Percentiles rank a stretch among this genome's conserved stretches.
Evolutionary conservation across 2,113 vertebrate genomes (phyloP).

Genomic region (Brachypteracias leptosomus): DNA sequence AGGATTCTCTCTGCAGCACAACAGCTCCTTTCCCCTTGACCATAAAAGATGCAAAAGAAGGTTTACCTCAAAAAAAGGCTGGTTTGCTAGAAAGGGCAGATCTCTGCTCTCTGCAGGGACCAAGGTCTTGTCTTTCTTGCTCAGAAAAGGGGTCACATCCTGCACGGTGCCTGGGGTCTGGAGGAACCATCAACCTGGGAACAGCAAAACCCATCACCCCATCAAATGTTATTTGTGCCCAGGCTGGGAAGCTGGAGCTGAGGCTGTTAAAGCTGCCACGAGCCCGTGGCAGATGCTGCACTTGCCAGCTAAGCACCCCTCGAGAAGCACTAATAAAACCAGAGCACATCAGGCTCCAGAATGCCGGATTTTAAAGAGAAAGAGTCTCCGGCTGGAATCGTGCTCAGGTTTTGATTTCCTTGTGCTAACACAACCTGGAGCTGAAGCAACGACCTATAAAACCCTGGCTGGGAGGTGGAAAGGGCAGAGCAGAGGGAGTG

Average conservation of each 20-base stretch:
- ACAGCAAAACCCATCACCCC: background rate
- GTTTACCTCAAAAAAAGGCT: background rate
- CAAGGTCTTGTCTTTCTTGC: rapidly evolving
- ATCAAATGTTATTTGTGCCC: background rate
- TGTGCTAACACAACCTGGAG: background rate
- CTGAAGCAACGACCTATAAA: background rate
- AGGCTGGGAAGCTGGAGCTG: background rate
- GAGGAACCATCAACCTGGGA: background rate
- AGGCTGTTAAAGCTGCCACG: rapidly evolving
- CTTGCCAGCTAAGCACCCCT: constrained; percentile 39
- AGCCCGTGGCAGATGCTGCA: constrained; percentile 35
- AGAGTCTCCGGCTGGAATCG: background rate
- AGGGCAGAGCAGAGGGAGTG: background rate
- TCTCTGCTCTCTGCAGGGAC: background rate
- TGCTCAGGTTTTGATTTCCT: background rate
- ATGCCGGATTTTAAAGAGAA: background rate
- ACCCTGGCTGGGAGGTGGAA: background rate
- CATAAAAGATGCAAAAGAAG: background rate
- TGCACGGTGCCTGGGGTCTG: background rate
- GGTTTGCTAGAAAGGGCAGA: background rate
- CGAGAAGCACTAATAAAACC: background rate
- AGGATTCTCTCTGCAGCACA: background rate
- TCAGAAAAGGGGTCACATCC: background rate
- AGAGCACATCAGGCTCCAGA: background rate
- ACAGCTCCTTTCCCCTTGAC: background rate